Conservation (phyloP, 1,140 invertebrate genomes). For the Calosoma granatense region DNA sequence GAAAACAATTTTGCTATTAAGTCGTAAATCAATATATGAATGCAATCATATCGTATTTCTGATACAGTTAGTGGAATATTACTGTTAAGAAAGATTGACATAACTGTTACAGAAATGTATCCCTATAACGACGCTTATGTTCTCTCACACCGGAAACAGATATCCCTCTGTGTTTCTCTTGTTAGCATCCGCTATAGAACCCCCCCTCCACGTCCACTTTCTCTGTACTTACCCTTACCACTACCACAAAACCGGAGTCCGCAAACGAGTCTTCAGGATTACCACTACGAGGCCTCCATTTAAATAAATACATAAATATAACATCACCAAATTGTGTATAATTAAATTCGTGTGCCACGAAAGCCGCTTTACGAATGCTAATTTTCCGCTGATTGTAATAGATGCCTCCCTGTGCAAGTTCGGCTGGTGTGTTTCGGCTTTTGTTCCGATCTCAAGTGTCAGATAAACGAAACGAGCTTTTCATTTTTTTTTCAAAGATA, state of each 20-base stretch:
- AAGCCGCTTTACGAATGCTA: constrained; percentile 32
- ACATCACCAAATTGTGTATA: constrained; percentile 36
- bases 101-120: too few relatives aligned
- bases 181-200: too few relatives aligned
- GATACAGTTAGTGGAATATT: too few relatives aligned
- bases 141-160: too few relatives aligned
- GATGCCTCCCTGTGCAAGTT: constrained; percentile 2
- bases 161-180: too few relatives aligned
- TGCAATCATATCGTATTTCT: too few relatives aligned
- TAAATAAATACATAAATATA: constrained; percentile 40
- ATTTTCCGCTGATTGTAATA: constrained; percentile 31
- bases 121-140: too few relatives aligned
- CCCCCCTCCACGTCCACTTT: background rate
- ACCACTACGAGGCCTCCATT: constrained; percentile 30
- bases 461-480: background rate
- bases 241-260: constrained; percentile 20
- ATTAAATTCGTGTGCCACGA: constrained; percentile 32
- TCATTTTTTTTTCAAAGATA: background rate
- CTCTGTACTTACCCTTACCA: constrained; percentile 15
- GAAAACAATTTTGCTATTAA: too few relatives aligned
- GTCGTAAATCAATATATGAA: too few relatives aligned
- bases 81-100: too few relatives aligned
- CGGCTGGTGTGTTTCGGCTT: background rate
- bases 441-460: background rate
- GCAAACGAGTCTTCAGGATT: constrained; percentile 20